Conservation (phyloP, 2,113 vertebrate genomes). For the Lycocorax pyrrhopterus region DNA sequence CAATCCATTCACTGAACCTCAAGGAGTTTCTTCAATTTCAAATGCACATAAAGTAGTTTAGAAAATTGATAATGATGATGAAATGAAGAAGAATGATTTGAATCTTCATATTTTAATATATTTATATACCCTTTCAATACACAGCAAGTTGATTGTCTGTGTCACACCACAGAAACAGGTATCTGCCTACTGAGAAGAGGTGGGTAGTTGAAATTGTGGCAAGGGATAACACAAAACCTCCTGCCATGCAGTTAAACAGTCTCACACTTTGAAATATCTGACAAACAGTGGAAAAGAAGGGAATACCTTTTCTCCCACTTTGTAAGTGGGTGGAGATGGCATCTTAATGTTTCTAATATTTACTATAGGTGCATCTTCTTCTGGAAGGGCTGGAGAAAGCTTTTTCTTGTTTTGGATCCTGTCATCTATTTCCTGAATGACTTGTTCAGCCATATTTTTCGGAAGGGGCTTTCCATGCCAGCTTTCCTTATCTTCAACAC, state of each 20-base stretch:
- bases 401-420: conserved; percentile 88
- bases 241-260: background rate
- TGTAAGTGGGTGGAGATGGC: conserved; percentile 87
- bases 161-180: background rate
- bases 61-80: background rate
- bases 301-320: conserved; percentile 89
- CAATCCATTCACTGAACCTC: background rate
- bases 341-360: conserved; percentile 88
- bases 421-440: conserved; percentile 84
- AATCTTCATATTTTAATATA: background rate
- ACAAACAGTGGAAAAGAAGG: background rate
- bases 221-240: background rate
- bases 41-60: background rate
- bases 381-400: conserved; percentile 80
- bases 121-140: background rate
- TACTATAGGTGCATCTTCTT: conserved; percentile 84
- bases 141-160: background rate
- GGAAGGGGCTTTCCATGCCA: conserved; percentile 94
- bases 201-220: background rate
- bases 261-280: background rate
- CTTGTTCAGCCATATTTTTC: conserved; percentile 88
- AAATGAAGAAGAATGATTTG: background rate
- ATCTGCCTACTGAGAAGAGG: background rate
- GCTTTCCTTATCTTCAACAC: conserved; percentile 89
- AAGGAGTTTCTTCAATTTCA: background rate